Base-by-base conservation (phyloP, 2,888 invertebrate species). In the Zygogramma bicolorata region DNA sequence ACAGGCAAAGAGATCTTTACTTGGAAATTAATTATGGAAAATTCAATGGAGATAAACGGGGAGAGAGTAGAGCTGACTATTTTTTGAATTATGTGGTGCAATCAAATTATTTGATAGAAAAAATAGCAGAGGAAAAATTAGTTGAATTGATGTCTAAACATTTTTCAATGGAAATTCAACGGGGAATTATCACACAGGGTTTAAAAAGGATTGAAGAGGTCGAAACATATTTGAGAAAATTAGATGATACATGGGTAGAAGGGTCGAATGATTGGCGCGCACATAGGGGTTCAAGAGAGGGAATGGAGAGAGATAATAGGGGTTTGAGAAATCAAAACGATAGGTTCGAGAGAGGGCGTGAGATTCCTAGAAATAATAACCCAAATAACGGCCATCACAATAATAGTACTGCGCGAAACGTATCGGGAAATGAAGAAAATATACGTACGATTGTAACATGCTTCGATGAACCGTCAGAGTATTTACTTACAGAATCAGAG, bases 401-500 rank as follows among this genome's bases (percentile, higher is more conserved):
- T 38, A 1, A 3, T 20, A 40, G 40, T 62, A 38, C 31, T 62
- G 0, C 5, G 15, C 38, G 22, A 25, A 25, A 22, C 40, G n/a
- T 38, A 38, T 15, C 1, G 6, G 6, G 18, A n/a, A 42, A 4
- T 13, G 0, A 13, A 6, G 27, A 1, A 25, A 57, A 57, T 13
- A n/a, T 67, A 15, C 20, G 40, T 46, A 18, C 31, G 18, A 68
- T 68, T 18, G 10, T 61, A 6, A 25, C 31, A n/a, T 68, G 60
- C 31, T 57, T 31, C 31, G 25, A 31, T 15, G 53, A 49, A 29
- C 25, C 31, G n/a, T 49, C 59, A 38, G 15, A 61, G 22, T 68
- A 60, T 46, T 60, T 22, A 13, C 58, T 58, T 15, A 29, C 7
- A n/a, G 27, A 20, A 27, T n/a, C 20, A 3, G 34, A 38, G 25